Base-by-base conservation (phyloP, 2,888 invertebrate genomes). In the Xestia rhomboidea region DNA sequence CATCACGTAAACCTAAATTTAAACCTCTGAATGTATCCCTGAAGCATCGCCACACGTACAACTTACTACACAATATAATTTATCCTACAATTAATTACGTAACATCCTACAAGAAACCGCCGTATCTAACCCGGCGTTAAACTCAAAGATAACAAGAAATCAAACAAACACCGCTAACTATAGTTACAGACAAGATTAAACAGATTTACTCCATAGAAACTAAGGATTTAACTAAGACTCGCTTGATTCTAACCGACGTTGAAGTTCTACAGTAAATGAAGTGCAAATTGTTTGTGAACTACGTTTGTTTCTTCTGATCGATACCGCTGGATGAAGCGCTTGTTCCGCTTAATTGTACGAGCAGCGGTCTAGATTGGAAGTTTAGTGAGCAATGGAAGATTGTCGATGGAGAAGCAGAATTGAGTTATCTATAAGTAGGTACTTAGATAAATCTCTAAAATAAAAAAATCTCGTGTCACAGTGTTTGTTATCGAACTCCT, bases 251-350 rank as follows among this genome's bases (percentile, higher is more conserved):
- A 76, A 71, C 76, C 87, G 83, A 85, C 86, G 84, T 85, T 87
- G 73, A 83, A 86, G 86, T 88, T 80, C 74, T 81, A 34, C 49
- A 63, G 77, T 60, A 84, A 88, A 88, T 87, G 87, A 83, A 89
- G 88, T 90, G 89, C 87, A 91, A 91, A 91, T 90, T 90, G 88
- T 90, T 90, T 86, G 75, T 68, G 77, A 90, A 89, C 84, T 88
- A 79, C 83, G 85, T 88, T 89, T 88, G 85, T 79, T 81, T 85
- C 78, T 87, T 84, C 77, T 79, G 79, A 82, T 88, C 82, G 73
- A 79, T 81, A 69, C 66, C 67, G 70, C 63, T 70, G 73, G 51
- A 73, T 83, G 51, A 57, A 76, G 81, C 72, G 76, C 34, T 82
- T 77, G 75, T 73, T 78, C 54, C 34, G 71, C 77, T 79, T 85